These are phyloP conservation scores for Australoheros facetus DNA, from an alignment of 2,797 vertebrate genomes.

Conservation along the genomic window DNA sequence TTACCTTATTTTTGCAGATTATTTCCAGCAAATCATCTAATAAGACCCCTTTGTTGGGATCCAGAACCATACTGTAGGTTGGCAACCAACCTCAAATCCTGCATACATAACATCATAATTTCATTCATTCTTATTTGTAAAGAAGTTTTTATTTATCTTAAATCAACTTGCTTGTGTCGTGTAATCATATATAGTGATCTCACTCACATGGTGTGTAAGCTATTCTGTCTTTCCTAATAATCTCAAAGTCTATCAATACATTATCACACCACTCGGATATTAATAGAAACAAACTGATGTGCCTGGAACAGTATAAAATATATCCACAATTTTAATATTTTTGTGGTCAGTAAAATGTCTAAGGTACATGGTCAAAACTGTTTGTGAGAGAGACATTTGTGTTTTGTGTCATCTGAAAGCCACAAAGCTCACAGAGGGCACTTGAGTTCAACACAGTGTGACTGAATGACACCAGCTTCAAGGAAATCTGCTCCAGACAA, in stretches of 20 bases:
- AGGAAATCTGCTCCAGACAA: conserved; percentile 22
- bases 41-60: background rate
- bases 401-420: background rate
- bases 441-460: conserved; percentile 7
- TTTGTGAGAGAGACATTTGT: background rate
- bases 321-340: background rate
- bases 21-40: background rate
- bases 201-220: background rate
- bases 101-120: background rate
- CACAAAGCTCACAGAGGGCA: background rate
- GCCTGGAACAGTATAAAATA: background rate
- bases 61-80: background rate
- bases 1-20: background rate
- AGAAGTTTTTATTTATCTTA: background rate
- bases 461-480: conserved; percentile 36
- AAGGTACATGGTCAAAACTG: background rate
- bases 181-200: background rate
- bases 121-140: background rate
- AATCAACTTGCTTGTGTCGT: background rate
- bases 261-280: background rate
- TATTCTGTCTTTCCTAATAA: background rate
- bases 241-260: background rate
- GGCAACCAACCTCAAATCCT: background rate
- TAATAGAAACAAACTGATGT: background rate
- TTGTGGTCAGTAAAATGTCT: background rate